Evolutionary conservation across 2,113 vertebrate species (phyloP).

Genomic region (Phyllostomus discolor): DNA sequence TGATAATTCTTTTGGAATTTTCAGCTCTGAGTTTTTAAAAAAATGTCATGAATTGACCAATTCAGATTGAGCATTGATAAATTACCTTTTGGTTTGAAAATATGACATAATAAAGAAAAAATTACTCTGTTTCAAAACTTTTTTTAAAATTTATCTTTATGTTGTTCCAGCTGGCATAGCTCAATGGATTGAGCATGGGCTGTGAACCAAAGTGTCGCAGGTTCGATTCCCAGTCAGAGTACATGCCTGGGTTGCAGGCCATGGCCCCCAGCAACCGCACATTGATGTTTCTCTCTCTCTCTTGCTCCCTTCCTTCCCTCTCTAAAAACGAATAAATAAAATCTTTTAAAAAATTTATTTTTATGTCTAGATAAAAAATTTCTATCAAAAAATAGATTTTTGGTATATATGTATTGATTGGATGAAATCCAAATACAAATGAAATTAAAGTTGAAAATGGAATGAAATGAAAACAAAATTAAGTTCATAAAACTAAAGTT

Average conservation of each 20-base stretch:
- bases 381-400: background rate
- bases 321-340: too few relatives aligned
- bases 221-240: too few relatives aligned
- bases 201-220: too few relatives aligned
- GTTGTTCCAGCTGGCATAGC: too few relatives aligned
- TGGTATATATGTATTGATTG: background rate
- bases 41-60: background rate
- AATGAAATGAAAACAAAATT: background rate
- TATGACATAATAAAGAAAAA: background rate
- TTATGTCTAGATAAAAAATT: background rate
- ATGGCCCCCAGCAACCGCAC: too few relatives aligned
- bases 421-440: background rate
- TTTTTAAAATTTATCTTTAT: background rate
- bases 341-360: background rate
- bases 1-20: background rate
- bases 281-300: too few relatives aligned
- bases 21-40: background rate
- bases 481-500: background rate
- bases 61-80: background rate
- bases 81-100: slow-evolving; percentile 3
- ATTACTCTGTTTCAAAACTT: background rate
- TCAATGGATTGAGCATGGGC: too few relatives aligned
- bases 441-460: background rate
- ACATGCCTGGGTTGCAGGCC: too few relatives aligned
- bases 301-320: too few relatives aligned